phyloP scores from a whole-genome alignment of 2,797 vertebrate species.

The Brachymystax lenok region DNA sequence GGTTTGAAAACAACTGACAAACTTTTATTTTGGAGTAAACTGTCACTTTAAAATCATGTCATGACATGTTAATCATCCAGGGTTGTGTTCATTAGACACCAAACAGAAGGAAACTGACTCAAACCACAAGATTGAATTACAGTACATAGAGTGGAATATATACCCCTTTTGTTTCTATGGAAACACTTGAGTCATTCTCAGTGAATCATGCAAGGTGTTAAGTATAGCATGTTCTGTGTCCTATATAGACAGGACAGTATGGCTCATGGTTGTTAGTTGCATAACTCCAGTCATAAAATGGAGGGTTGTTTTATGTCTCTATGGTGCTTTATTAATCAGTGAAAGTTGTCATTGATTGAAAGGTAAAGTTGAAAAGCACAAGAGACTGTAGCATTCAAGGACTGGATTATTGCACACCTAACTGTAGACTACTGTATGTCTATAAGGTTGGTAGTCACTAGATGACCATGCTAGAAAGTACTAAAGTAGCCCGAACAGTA shows the following conservation, averaged over 20 bases:
- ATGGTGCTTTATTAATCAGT: neutral
- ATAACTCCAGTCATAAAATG: constrained; percentile 49
- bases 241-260: constrained; percentile 30
- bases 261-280: constrained; percentile 51
- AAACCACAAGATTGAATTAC: too few species aligned
- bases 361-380: neutral
- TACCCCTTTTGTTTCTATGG: constrained; percentile 64
- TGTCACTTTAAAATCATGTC: too few species aligned
- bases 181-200: constrained; percentile 61
- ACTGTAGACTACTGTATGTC: neutral
- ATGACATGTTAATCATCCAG: neutral
- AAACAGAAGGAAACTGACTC: neutral
- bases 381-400: neutral
- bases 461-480: neutral
- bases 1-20: neutral
- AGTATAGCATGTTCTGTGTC: constrained; percentile 67
- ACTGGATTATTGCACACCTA: neutral
- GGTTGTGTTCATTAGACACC: neutral
- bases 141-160: constrained; percentile 30
- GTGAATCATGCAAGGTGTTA: constrained; percentile 53
- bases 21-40: too few species aligned
- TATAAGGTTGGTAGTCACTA: neutral
- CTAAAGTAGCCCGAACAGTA: neutral
- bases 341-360: neutral
- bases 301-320: constrained; percentile 11